A percentile compares a stretch with the other conserved stretches of the same genome.
Conservation (phyloP, 2,113 vertebrate species). For the Datnioides undecimradiatus region DNA sequence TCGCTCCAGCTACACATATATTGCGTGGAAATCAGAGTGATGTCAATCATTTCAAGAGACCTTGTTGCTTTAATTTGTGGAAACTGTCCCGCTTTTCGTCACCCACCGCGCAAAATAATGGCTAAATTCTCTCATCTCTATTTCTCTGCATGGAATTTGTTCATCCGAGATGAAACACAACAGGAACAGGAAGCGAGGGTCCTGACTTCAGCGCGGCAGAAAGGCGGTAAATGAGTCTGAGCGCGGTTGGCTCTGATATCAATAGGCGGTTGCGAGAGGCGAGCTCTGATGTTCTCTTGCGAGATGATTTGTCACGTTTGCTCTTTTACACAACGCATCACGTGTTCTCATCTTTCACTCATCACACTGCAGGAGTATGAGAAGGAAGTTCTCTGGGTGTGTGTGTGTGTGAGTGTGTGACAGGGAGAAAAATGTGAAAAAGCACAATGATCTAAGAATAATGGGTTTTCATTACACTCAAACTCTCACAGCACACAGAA, state of each 20-base stretch:
- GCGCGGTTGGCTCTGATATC: neutral
- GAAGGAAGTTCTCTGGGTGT: conserved; percentile 43
- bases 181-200: conserved; percentile 66
- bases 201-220: conserved; percentile 29
- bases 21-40: too few relatives aligned
- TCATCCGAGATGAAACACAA: conserved; percentile 1
- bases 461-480: neutral
- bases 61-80: too few relatives aligned
- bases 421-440: conserved; percentile 8
- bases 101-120: too few relatives aligned
- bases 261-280: neutral
- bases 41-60: too few relatives aligned
- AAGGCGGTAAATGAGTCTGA: conserved; percentile 20
- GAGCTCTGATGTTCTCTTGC: neutral
- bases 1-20: neutral
- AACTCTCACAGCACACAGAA: neutral
- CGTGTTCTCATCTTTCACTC: conserved; percentile 2
- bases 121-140: too few relatives aligned
- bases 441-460: neutral
- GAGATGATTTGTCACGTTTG: neutral
- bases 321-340: conserved; percentile 4
- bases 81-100: too few relatives aligned
- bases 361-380: neutral
- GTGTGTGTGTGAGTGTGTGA: too few relatives aligned
- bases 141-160: neutral